These are phyloP conservation scores for Sminthurinus aureus DNA, from an alignment of 2,888 invertebrate genomes.

Conservation along the genomic window DNA sequence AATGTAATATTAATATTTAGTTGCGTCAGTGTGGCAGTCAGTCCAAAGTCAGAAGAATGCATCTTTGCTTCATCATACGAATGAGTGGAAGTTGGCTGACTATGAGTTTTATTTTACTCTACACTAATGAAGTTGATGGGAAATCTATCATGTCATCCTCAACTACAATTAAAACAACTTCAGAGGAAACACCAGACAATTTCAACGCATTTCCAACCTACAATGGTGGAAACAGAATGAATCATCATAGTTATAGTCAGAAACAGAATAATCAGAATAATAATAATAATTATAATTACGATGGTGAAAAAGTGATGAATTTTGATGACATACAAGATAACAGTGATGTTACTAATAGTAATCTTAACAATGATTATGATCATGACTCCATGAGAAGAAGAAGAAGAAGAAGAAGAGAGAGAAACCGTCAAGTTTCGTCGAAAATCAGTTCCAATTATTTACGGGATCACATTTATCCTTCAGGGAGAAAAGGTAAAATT, in stretches of 20 bases:
- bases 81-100: neutral
- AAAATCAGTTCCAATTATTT: neutral
- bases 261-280: neutral
- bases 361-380: neutral
- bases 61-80: too few relatives aligned
- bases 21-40: too few relatives aligned
- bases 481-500: neutral
- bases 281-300: neutral
- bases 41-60: too few relatives aligned
- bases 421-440: neutral
- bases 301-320: too few relatives aligned
- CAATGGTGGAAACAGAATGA: neutral
- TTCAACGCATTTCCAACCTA: neutral
- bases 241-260: neutral
- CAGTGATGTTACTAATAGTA: neutral
- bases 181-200: neutral
- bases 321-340: neutral
- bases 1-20: too few relatives aligned
- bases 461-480: neutral
- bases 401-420: neutral
- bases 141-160: neutral
- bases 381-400: neutral
- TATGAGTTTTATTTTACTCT: neutral
- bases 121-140: neutral
- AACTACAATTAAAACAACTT: neutral